Percentiles rank a stretch among this genome's conserved stretches.
Evolutionary conservation across 1,140 invertebrate genomes (phyloP).

Genomic region (Rhynchophorus ferrugineus): DNA sequence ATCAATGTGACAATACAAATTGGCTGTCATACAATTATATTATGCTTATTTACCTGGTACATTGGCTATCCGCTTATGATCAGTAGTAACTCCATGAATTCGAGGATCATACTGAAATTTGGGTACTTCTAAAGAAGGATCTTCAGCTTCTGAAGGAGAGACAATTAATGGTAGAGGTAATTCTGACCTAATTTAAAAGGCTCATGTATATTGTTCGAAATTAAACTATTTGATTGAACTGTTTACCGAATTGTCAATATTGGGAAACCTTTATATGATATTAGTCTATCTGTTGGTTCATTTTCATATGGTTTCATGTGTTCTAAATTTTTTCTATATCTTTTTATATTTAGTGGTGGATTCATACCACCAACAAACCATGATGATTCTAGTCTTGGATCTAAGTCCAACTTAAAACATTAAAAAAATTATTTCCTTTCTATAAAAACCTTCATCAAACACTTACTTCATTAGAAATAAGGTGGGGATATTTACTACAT

Average conservation of each 20-base stretch:
- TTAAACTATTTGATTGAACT: not conserved
- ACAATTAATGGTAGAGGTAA: conserved; percentile 57
- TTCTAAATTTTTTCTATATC: conserved; percentile 22
- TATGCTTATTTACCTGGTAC: conserved; percentile 56
- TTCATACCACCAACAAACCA: conserved; percentile 67
- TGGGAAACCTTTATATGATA: conserved; percentile 61
- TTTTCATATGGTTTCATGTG: conserved; percentile 42
- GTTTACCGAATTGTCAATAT: conserved; percentile 54
- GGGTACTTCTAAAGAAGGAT: conserved; percentile 48
- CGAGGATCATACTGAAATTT: conserved; percentile 50
- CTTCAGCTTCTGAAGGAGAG: conserved; percentile 47
- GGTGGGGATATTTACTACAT: conserved; percentile 48
- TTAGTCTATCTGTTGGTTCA: conserved; percentile 51
- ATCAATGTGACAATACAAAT: not conserved
- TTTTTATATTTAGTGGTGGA: conserved; percentile 43
- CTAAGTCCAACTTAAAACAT: conserved; percentile 53
- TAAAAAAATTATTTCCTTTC: not conserved
- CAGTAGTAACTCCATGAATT: conserved; percentile 46
- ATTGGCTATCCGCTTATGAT: conserved; percentile 55
- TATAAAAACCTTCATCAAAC: conserved; percentile 3
- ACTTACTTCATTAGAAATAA: conserved; percentile 53
- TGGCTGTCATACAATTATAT: not conserved
- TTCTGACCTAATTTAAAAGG: conserved; percentile 22
- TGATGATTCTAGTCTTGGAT: conserved; percentile 70
- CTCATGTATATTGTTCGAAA: not conserved